Evolutionary conservation across 1,140 invertebrate species (phyloP).

Genomic region (Magallana gigas): DNA sequence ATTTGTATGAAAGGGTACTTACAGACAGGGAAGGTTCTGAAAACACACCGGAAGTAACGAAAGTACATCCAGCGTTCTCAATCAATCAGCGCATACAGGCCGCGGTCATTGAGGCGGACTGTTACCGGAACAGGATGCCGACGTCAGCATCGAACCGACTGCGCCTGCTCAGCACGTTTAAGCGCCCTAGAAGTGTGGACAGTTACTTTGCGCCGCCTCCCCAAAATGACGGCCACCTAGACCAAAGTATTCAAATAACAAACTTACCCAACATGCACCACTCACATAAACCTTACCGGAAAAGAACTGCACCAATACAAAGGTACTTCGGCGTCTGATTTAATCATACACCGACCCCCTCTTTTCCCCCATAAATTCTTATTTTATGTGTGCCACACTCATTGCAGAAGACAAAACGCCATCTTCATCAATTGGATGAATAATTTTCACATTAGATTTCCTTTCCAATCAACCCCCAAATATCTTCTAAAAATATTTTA

Average conservation of each 20-base stretch:
- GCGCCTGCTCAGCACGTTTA: constrained; percentile 32
- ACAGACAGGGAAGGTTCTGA: neutral
- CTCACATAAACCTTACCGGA: neutral
- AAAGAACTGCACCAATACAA: constrained; percentile 19
- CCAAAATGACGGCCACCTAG: neutral
- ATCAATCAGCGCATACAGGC: constrained; percentile 23
- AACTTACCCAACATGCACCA: constrained; percentile 11
- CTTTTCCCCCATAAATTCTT: too few species aligned
- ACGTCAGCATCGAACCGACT: constrained; percentile 25
- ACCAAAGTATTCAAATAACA: constrained; percentile 31
- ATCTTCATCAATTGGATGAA: too few species aligned
- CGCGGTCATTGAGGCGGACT: neutral
- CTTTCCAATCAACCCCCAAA: too few species aligned
- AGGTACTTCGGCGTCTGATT: neutral
- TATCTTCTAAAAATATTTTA: too few species aligned
- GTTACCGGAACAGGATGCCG: constrained; percentile 10
- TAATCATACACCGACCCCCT: too few species aligned
- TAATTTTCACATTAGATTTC: too few species aligned
- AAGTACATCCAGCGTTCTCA: constrained; percentile 3
- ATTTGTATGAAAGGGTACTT: constrained; percentile 1
- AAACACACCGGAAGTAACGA: neutral
- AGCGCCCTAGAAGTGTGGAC: constrained; percentile 41
- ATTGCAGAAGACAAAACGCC: too few species aligned
- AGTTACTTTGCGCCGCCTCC: neutral
- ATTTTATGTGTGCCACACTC: too few species aligned